phyloP scores from a whole-genome alignment of 2,113 vertebrate genomes.

The Rhodinocichla rosea region DNA sequence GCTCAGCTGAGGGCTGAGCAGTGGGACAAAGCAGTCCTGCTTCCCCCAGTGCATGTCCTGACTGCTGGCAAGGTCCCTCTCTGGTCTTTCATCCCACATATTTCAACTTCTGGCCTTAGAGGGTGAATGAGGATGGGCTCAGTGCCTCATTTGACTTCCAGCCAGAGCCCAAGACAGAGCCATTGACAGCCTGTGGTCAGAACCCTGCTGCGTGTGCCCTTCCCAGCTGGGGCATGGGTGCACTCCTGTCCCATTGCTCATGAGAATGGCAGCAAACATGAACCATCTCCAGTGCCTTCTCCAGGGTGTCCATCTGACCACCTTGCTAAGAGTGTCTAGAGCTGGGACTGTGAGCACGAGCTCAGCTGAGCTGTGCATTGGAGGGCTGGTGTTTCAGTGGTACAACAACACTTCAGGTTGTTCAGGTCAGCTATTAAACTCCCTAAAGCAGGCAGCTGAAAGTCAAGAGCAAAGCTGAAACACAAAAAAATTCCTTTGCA shows the following conservation, averaged over 20 bases:
- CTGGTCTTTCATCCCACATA: neutral
- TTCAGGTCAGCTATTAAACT: neutral
- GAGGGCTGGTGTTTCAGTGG: neutral
- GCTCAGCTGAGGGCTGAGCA: neutral
- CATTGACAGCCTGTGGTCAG: neutral
- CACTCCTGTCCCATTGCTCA: neutral
- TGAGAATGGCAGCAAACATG: neutral
- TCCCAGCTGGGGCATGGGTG: neutral
- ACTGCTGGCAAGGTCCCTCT: neutral
- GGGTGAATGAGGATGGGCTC: neutral
- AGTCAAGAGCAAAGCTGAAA: fast-evolving
- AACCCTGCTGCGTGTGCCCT: fast-evolving
- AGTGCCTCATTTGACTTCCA: neutral
- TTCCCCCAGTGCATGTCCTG: fast-evolving
- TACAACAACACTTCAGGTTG: neutral
- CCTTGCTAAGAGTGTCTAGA: neutral
- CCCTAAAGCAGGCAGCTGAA: neutral
- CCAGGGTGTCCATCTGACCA: neutral
- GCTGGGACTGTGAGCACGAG: neutral
- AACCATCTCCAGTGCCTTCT: neutral
- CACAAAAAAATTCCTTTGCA: neutral
- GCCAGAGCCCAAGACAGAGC: neutral
- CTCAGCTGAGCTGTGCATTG: fast-evolving
- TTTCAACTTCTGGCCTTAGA: neutral
- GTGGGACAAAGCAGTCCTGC: neutral